Evolutionary conservation across 2,797 vertebrate genomes (phyloP).

Genomic region (Fistularia tabacaria): DNA sequence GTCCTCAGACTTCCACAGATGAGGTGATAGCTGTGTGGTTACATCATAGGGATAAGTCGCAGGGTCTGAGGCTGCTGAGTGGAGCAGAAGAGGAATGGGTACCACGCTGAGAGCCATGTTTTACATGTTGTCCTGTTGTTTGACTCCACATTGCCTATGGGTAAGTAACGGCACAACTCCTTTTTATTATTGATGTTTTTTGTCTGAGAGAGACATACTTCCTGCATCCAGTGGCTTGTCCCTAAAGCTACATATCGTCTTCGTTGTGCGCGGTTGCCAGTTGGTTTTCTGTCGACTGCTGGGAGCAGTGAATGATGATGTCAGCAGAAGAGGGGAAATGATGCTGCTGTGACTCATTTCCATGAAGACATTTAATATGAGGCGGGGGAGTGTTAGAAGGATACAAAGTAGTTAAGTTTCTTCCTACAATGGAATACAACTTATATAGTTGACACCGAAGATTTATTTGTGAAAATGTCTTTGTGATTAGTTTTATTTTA

Average conservation of each 20-base stretch:
- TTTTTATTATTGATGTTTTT: conserved; percentile 4
- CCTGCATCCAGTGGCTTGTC: not conserved
- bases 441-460: no score
- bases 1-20: conserved; percentile 8
- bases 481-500: not conserved
- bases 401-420: conserved; percentile 1
- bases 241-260: not conserved
- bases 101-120: conserved; percentile 46
- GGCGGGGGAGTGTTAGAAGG: conserved; percentile 1
- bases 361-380: conserved; percentile 7
- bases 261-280: conserved; percentile 7
- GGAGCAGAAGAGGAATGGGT: conserved; percentile 52
- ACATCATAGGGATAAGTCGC: conserved; percentile 37
- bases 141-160: conserved; percentile 42
- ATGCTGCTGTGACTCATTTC: conserved; percentile 50
- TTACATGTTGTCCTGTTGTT: conserved; percentile 56
- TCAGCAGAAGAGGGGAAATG: conserved; percentile 44
- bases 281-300: conserved; percentile 4
- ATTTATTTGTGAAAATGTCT: no score
- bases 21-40: conserved; percentile 38
- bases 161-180: conserved; percentile 47
- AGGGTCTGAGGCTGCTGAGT: conserved; percentile 22
- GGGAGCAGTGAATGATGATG: conserved; percentile 30
- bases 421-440: not conserved
- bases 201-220: conserved; percentile 1